Percentiles rank a stretch among this genome's conserved stretches.
These are phyloP conservation scores for Nomada lathburiana DNA, from an alignment of 2,888 invertebrate genomes.

Conservation along the genomic window DNA sequence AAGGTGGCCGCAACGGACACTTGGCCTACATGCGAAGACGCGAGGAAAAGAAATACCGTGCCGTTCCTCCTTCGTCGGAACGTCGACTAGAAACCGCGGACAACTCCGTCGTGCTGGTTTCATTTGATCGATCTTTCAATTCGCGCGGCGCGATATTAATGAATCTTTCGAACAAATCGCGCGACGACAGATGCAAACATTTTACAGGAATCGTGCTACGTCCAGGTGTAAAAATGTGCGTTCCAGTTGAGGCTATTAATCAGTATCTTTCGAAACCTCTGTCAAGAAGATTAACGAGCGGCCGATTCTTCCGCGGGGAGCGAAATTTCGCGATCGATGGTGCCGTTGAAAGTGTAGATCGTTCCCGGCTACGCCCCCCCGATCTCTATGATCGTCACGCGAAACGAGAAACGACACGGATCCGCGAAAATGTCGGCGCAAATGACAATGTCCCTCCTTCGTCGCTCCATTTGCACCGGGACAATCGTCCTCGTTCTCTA, in stretches of 20 bases:
- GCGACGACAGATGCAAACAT: background rate
- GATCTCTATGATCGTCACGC: background rate
- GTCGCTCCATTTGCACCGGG: conserved; percentile 51
- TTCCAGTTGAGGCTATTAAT: background rate
- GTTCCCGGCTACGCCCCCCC: background rate
- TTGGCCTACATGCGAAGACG: conserved; percentile 61
- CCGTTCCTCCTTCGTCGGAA: conserved; percentile 15
- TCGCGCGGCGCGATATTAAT: background rate
- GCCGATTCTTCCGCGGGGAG: background rate
- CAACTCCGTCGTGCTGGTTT: conserved; percentile 42
- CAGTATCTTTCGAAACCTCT: background rate
- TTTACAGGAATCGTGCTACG: background rate
- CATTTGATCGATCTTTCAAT: conserved; percentile 32
- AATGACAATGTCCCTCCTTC: conserved; percentile 36
- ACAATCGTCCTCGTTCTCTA: conserved; percentile 45
- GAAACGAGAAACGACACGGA: conserved; percentile 33
- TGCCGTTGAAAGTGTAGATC: background rate
- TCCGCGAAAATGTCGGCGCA: conserved; percentile 42
- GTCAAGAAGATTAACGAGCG: conserved; percentile 4
- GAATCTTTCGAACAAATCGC: background rate
- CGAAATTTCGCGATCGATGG: conserved; percentile 14
- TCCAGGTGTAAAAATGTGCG: background rate
- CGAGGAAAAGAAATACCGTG: conserved; percentile 1
- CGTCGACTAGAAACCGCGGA: conserved; percentile 41
- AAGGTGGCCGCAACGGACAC: conserved; percentile 48